phyloP scores from a whole-genome alignment of 2,113 vertebrate genomes.

The Aphyosemion australe region DNA sequence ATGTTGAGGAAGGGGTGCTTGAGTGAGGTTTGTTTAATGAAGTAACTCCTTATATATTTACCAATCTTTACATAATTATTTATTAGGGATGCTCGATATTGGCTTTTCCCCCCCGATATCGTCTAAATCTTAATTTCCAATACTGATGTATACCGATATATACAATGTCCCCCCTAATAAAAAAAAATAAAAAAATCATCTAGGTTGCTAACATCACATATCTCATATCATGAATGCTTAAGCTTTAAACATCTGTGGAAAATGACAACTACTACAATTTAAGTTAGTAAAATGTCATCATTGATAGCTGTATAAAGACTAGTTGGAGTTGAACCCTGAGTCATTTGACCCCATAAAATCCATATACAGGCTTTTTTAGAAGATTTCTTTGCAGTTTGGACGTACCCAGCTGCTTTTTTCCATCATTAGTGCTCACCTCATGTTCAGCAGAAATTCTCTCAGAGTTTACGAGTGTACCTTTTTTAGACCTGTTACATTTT shows the following conservation, averaged over 20 bases:
- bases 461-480: constrained; percentile 5
- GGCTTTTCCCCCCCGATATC: too few relatives aligned
- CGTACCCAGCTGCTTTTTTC: constrained; percentile 15
- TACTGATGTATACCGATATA: too few relatives aligned
- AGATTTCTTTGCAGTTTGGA: constrained; percentile 11
- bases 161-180: too few relatives aligned
- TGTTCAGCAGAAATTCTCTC: constrained; percentile 45
- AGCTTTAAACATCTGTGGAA: too few relatives aligned
- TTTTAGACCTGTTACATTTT: constrained; percentile 54
- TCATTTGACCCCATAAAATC: constrained; percentile 6
- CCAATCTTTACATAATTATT: constrained; percentile 9
- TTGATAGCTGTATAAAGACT: not conserved
- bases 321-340: constrained; percentile 23
- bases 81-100: too few relatives aligned
- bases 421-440: constrained; percentile 22
- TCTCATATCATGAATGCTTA: too few relatives aligned
- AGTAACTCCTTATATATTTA: not conserved
- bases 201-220: too few relatives aligned
- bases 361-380: constrained; percentile 13
- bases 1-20: constrained; percentile 2
- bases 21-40: constrained; percentile 4
- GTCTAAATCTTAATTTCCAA: too few relatives aligned
- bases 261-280: too few relatives aligned
- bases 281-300: too few relatives aligned
- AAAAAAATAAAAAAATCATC: too few relatives aligned